These are phyloP conservation scores for Orbicella faveolata DNA, from an alignment of 64 coral and sea anemone species.

Conservation along the genomic window DNA sequence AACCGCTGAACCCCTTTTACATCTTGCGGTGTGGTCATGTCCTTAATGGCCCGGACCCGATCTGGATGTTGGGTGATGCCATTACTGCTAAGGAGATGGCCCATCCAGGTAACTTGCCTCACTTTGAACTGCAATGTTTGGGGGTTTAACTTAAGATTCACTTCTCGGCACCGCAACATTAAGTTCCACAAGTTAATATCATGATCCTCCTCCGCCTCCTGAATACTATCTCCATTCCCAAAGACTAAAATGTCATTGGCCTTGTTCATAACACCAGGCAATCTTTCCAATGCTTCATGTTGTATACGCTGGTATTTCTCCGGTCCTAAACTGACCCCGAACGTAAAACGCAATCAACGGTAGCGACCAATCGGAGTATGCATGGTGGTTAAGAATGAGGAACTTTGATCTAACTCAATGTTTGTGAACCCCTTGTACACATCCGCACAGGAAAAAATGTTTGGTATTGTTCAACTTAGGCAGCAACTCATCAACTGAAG, in stretches of 20 bases:
- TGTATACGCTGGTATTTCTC: slow-evolving; percentile 58
- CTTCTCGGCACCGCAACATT: slow-evolving; percentile 44
- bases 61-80: slow-evolving; percentile 47
- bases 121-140: slow-evolving; percentile 59
- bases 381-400: slow-evolving; percentile 52
- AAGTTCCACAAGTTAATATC: slow-evolving; percentile 54
- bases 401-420: slow-evolving; percentile 45
- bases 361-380: slow-evolving; percentile 32
- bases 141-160: slow-evolving; percentile 53
- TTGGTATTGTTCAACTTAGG: slow-evolving; percentile 6
- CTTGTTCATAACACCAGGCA: slow-evolving; percentile 49
- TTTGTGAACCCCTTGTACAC: slow-evolving; percentile 8
- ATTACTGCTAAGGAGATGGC: slow-evolving; percentile 25
- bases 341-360: slow-evolving; percentile 45
- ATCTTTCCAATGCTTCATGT: slow-evolving; percentile 45
- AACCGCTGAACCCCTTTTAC: slow-evolving; percentile 59
- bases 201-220: slow-evolving; percentile 58
- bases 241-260: slow-evolving; percentile 74
- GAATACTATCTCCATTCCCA: slow-evolving; percentile 43
- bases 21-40: slow-evolving; percentile 61
- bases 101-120: slow-evolving; percentile 42
- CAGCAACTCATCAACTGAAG: not conserved
- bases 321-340: slow-evolving; percentile 39
- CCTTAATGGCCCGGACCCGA: slow-evolving; percentile 34
- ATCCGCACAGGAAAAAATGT: slow-evolving; percentile 15